Evolutionary conservation across 1,140 invertebrate species (phyloP), one percentile per base, ranked within the genome.

Genomic region (Pachyrhynchus sulphureomaculatus): DNA sequence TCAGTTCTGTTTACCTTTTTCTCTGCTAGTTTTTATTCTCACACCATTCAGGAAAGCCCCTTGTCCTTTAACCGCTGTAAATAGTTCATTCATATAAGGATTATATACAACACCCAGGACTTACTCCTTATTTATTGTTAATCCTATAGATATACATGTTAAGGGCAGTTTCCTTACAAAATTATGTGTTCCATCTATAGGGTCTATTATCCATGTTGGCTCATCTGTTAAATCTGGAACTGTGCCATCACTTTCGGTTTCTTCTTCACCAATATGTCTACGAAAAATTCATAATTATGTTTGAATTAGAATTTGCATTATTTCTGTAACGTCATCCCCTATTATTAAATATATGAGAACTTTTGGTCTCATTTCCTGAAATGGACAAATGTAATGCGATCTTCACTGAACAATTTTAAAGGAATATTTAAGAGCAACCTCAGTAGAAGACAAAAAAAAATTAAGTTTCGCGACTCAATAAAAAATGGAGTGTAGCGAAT

Each of bases 201-300:
- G 86, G 74, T 89, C 92, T 62, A 95, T 91, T 55, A 95, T 92
- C 93, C 93, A 95, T 1, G 92, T 95, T 17, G 91, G 91, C 10
- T 83, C 84, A 70, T 92, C 82, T 5, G 90, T 92, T 37, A 92
- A 76, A 13, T 83, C 78, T 17, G 82, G 80, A 65, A 77, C 57
- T 1, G 82, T 80, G 24, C 81, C 75, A 23, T 81, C 81, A 23
- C 81, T 82, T 2, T 76, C 81, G 2, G 86, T 82, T 12, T 84
- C 83, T 76, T 95, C 92, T 74, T 95, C 92, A 0, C 89, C 29
- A 32, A 55, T 45, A 24, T 1, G 12, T n/a, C 52, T 26, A n/a
- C n/a, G n/a, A n/a, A 18, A 36, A 37, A 37, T 29, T 10, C 12
- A n/a, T n/a, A n/a, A n/a, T n/a, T n/a, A n/a, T n/a, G n/a, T n/a